Evolutionary conservation across 2,888 invertebrate genomes (phyloP).

Genomic region (Platerodrilus igneus): DNA sequence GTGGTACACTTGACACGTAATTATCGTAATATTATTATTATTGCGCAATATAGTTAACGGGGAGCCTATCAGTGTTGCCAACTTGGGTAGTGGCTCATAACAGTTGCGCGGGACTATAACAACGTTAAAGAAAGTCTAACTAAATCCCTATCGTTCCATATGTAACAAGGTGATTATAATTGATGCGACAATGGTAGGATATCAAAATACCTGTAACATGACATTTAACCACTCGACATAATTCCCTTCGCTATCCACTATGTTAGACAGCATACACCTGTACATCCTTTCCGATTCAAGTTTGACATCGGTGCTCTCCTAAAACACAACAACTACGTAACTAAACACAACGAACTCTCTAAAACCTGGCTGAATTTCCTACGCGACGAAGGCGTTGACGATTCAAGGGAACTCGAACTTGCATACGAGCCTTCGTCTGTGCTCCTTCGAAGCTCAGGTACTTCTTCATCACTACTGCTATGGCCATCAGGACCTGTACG

Average conservation of each 20-base stretch:
- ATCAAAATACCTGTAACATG: conserved; percentile 83
- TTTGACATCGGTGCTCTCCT: conserved; percentile 54
- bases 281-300: conserved; percentile 82
- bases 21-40: too few relatives aligned
- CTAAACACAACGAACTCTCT: conserved; percentile 11
- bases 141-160: too few relatives aligned
- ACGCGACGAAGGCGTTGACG: conserved; percentile 48
- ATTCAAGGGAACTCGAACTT: conserved; percentile 50
- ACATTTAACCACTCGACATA: conserved; percentile 88
- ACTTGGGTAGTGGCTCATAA: too few relatives aligned
- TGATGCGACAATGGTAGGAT: too few relatives aligned
- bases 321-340: conserved; percentile 16
- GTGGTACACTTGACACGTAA: too few relatives aligned
- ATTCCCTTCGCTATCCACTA: conserved; percentile 85
- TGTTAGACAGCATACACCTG: conserved; percentile 81
- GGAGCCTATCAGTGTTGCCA: too few relatives aligned
- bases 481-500: conserved; percentile 31
- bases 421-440: conserved; percentile 48
- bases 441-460: conserved; percentile 43
- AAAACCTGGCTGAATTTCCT: conserved; percentile 41
- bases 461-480: conserved; percentile 47
- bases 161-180: too few relatives aligned
- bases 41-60: too few relatives aligned
- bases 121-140: too few relatives aligned
- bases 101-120: too few relatives aligned